A percentile compares a stretch with the other conserved stretches of the same genome.
Conservation (phyloP, 1,140 invertebrate species). For the Drosophila tristis region DNA sequence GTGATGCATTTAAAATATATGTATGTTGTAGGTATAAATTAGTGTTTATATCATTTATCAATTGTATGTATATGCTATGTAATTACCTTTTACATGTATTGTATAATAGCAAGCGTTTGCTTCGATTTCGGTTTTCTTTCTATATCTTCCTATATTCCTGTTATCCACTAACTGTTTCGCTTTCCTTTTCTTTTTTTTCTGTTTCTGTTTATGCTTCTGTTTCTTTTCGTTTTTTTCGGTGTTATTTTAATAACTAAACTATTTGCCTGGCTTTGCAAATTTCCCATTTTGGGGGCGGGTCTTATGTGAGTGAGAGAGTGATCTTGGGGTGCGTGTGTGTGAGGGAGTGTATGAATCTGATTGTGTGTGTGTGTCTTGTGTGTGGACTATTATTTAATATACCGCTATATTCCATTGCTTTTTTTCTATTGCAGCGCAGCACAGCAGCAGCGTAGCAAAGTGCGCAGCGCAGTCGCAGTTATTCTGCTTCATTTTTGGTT, state of each 20-base stretch:
- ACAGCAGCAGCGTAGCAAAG: constrained; percentile 34
- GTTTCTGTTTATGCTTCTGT: constrained; percentile 27
- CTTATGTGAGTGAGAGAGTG: not conserved
- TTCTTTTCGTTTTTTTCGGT: constrained; percentile 25
- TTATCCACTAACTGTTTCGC: too few relatives aligned
- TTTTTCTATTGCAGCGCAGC: constrained; percentile 14
- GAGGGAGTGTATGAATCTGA: not conserved
- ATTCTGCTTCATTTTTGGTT: constrained; percentile 24
- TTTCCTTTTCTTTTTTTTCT: constrained; percentile 11
- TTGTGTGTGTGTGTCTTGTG: constrained; percentile 8
- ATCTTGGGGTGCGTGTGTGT: not conserved
- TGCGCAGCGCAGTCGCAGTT: constrained; percentile 20
- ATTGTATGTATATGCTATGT: constrained; percentile 75
- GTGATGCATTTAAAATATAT: constrained; percentile 71
- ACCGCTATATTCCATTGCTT: constrained; percentile 34
- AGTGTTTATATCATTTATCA: constrained; percentile 75
- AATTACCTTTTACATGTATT: constrained; percentile 80
- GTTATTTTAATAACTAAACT: constrained; percentile 67
- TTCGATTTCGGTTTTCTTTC: constrained; percentile 22
- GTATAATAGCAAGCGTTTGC: constrained; percentile 76
- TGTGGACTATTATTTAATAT: constrained; percentile 45
- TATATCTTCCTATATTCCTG: not conserved
- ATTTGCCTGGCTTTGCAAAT: constrained; percentile 60
- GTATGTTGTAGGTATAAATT: constrained; percentile 53
- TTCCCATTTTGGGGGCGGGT: constrained; percentile 24